Evolutionary conservation across 2,888 invertebrate genomes (phyloP).

Genomic region (Drosophila formosana): DNA sequence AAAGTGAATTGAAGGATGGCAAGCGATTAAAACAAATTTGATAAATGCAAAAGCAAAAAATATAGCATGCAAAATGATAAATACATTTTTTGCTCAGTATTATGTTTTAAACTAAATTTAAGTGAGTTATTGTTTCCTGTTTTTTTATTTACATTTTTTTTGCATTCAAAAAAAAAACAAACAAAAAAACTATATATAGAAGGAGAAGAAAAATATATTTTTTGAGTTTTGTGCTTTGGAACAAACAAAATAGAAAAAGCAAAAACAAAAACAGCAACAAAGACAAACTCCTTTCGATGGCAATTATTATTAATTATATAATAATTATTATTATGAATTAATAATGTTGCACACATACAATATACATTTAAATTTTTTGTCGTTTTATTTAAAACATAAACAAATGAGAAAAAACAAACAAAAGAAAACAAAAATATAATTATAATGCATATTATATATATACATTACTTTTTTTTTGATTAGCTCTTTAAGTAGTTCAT

Average conservation of each 20-base stretch:
- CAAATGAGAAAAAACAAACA: constrained; percentile 27
- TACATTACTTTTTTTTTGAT: constrained; percentile 55
- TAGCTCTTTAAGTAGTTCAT: constrained; percentile 75
- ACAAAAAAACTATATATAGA: constrained; percentile 4
- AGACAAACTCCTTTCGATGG: constrained; percentile 49
- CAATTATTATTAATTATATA: constrained; percentile 50
- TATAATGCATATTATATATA: constrained; percentile 32
- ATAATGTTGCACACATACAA: constrained; percentile 39
- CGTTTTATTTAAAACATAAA: constrained; percentile 47
- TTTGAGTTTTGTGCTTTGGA: constrained; percentile 42
- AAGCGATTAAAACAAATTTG: constrained; percentile 52
- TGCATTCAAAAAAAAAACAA: constrained; percentile 14
- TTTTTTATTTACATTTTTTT: constrained; percentile 47
- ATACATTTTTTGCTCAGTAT: constrained; percentile 84
- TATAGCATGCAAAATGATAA: constrained; percentile 65
- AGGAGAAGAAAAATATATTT: constrained; percentile 31
- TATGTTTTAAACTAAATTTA: constrained; percentile 84
- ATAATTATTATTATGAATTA: constrained; percentile 27
- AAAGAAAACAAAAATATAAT: constrained; percentile 40
- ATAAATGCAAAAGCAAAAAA: constrained; percentile 59
- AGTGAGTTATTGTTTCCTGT: constrained; percentile 80
- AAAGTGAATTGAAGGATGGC: constrained; percentile 21
- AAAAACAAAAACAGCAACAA: constrained; percentile 15
- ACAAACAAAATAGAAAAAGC: constrained; percentile 10
- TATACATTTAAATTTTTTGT: constrained; percentile 38